Conservation (phyloP, 1,140 invertebrate species). For the Macrobrachium nipponense region DNA sequence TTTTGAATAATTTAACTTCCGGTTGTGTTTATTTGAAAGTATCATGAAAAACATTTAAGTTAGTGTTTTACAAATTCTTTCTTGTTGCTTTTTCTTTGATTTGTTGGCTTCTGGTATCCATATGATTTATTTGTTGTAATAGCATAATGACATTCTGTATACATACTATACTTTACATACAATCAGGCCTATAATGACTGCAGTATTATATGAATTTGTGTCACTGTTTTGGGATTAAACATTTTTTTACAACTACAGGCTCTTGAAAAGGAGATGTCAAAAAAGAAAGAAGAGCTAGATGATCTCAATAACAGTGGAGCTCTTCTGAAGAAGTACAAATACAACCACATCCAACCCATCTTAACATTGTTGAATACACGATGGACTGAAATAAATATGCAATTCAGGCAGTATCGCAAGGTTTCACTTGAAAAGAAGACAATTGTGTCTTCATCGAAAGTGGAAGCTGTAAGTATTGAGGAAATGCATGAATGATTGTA, state of each 20-base stretch:
- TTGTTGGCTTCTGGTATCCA: too few species aligned
- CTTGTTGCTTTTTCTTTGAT: too few species aligned
- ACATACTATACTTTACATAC: too few species aligned
- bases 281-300: slow-evolving; percentile 68
- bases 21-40: too few species aligned
- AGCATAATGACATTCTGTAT: too few species aligned
- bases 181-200: background rate
- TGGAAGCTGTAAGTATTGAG: background rate
- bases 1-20: too few species aligned
- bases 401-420: slow-evolving; percentile 51
- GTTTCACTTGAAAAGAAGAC: slow-evolving; percentile 48
- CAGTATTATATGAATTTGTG: background rate
- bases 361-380: slow-evolving; percentile 58
- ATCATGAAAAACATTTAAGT: too few species aligned
- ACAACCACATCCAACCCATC: slow-evolving; percentile 53
- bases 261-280: slow-evolving; percentile 71
- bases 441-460: slow-evolving; percentile 31
- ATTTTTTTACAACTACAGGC: slow-evolving; percentile 66
- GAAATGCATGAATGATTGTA: background rate
- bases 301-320: slow-evolving; percentile 68
- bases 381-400: slow-evolving; percentile 55
- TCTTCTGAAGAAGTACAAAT: slow-evolving; percentile 48
- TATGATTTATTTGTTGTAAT: too few species aligned
- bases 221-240: background rate
- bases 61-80: too few species aligned